Percentiles rank a stretch among this genome's conserved stretches.
phyloP scores from a whole-genome alignment of 2,888 invertebrate species.

The Microchrysa polita region DNA sequence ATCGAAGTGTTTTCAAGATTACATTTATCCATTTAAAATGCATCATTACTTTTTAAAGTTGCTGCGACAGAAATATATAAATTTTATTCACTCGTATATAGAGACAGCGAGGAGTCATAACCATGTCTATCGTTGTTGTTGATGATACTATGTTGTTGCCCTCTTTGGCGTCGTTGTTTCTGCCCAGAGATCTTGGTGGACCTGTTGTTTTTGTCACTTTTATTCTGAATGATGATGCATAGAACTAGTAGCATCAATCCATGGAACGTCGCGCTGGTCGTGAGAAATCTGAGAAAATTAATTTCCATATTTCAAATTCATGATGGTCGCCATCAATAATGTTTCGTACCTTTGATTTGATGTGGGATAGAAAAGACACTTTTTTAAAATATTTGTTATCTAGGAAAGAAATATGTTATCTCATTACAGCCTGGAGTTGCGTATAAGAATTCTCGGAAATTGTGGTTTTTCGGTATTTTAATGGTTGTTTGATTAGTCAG shows the following conservation, averaged over 20 bases:
- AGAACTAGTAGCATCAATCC: background rate
- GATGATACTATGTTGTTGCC: background rate
- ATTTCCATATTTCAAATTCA: conserved; percentile 24
- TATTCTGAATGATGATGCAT: background rate
- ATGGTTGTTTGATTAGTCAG: too few species aligned
- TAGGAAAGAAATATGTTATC: too few species aligned
- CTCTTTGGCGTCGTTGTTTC: background rate
- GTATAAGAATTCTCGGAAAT: too few species aligned
- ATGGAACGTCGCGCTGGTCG: background rate
- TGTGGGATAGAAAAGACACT: conserved; percentile 2
- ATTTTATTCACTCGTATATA: conserved; percentile 29
- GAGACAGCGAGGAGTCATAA: conserved; percentile 11
- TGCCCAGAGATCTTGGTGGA: background rate
- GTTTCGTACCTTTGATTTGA: background rate
- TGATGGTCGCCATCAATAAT: conserved; percentile 29
- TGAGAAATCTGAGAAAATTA: conserved; percentile 3
- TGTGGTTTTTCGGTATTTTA: too few species aligned
- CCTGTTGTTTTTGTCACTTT: background rate
- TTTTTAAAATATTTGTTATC: too few species aligned
- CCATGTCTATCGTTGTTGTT: background rate
- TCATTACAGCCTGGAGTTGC: too few species aligned
- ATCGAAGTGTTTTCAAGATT: conserved; percentile 33
- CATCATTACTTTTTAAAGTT: conserved; percentile 29
- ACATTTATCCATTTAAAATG: conserved; percentile 42
- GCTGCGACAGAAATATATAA: conserved; percentile 35